These are phyloP conservation scores for Harpagifer antarcticus DNA, from an alignment of 2,797 vertebrate species.

Conservation along the genomic window DNA sequence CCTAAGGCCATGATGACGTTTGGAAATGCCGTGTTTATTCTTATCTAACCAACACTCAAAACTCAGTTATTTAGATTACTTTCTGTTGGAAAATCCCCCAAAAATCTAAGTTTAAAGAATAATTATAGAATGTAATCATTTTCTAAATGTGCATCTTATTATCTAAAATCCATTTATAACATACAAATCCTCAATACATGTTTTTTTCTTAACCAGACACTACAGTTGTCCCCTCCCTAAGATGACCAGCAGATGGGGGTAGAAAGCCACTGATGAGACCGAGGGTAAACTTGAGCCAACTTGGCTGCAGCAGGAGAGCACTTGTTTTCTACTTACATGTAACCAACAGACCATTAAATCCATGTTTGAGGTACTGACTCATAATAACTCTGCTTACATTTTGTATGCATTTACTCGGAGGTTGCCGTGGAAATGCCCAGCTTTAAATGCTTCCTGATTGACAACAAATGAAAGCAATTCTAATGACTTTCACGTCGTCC, in stretches of 20 bases:
- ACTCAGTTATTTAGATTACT: too few relatives aligned
- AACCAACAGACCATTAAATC: background rate
- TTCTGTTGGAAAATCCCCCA: too few relatives aligned
- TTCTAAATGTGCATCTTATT: too few relatives aligned
- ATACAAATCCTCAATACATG: too few relatives aligned
- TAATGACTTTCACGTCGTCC: constrained; percentile 47
- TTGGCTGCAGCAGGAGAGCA: constrained; percentile 13
- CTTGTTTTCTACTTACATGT: constrained; percentile 7
- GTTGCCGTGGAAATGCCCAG: background rate
- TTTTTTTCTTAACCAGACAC: too few relatives aligned
- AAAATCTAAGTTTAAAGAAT: too few relatives aligned
- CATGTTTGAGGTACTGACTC: background rate
- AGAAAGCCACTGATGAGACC: constrained; percentile 60
- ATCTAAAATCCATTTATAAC: too few relatives aligned
- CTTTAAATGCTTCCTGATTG: background rate
- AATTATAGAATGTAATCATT: too few relatives aligned
- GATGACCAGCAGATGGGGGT: constrained; percentile 78
- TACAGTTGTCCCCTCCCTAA: background rate
- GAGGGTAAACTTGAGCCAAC: constrained; percentile 10
- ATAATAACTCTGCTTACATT: background rate
- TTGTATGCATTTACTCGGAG: background rate
- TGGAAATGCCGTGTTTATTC: too few relatives aligned
- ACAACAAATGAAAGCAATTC: constrained; percentile 14
- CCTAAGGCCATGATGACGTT: too few relatives aligned
- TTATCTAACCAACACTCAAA: too few relatives aligned